Conservation (phyloP, 2,797 vertebrate genomes). For the Ceryle rudis region DNA sequence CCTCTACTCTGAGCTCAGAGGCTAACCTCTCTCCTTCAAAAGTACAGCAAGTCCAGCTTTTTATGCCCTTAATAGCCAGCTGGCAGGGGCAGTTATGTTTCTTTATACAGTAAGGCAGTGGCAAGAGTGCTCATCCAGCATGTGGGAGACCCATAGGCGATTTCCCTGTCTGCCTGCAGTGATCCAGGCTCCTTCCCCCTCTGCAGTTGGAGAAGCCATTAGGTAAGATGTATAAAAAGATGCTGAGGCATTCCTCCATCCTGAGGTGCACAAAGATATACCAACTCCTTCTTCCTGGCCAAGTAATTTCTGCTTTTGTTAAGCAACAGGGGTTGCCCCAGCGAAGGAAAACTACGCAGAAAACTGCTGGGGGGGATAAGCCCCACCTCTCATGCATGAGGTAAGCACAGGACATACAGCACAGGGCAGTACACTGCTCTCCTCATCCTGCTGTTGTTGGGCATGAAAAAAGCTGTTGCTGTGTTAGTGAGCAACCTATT, state of each 20-base stretch:
- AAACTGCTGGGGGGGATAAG: neutral
- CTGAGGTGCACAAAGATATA: neutral
- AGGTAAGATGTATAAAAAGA: neutral
- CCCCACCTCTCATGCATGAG: fast-evolving
- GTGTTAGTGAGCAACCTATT: neutral
- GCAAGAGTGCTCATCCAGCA: neutral
- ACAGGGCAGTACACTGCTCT: neutral
- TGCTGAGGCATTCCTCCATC: neutral
- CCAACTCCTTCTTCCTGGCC: neutral
- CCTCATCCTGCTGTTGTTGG: neutral
- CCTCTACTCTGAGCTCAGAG: neutral
- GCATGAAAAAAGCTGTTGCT: neutral
- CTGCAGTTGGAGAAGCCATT: neutral
- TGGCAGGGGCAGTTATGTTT: neutral
- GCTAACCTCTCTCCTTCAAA: neutral
- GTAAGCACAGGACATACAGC: neutral
- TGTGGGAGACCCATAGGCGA: neutral
- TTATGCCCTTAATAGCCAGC: neutral
- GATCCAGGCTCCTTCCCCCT: neutral
- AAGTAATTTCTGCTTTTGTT: neutral
- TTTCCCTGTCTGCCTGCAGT: neutral
- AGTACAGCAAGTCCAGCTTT: neutral
- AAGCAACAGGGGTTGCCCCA: neutral
- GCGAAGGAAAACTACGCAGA: neutral
- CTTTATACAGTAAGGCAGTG: neutral